phyloP scores from a whole-genome alignment of 1,140 invertebrate genomes.

The Bombyx mori region ASM3026992v2 NC_085123.1:5504501-5505000 shows the following conservation, averaged over 20 bases:
- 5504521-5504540: neutral
- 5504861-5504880: too few species aligned
- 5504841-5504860: too few species aligned
- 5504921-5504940: neutral
- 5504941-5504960: neutral
- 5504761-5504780: too few species aligned
- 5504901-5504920: too few species aligned
- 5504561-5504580: constrained; percentile 34
- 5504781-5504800: too few species aligned
- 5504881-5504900: too few species aligned
- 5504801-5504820: too few species aligned
- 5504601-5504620: constrained; percentile 67
- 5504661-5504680: constrained; percentile 63
- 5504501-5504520: neutral
- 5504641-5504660: constrained; percentile 61
- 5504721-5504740: too few species aligned
- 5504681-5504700: constrained; percentile 38
- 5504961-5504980: constrained; percentile 60
- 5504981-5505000: constrained; percentile 77
- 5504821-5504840: too few species aligned
- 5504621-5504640: constrained; percentile 66
- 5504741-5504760: too few species aligned
- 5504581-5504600: constrained; percentile 62
- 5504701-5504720: neutral
- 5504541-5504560: neutral